Percentiles rank a stretch among this genome's conserved stretches.
These are phyloP conservation scores for Byasa hedistus DNA, from an alignment of 2,888 invertebrate species.

Conservation along the genomic window DNA sequence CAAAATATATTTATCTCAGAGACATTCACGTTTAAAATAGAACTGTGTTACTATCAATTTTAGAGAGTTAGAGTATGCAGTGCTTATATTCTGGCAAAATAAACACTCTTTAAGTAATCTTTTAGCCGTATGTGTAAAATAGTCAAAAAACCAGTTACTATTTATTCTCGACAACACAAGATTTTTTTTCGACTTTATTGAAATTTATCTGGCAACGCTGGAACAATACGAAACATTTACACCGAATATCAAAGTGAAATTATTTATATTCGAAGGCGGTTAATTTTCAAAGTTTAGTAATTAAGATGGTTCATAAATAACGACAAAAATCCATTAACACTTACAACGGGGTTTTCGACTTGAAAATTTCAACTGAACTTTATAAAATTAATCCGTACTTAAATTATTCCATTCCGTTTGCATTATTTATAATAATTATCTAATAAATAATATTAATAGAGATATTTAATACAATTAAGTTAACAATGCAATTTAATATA, in stretches of 20 bases:
- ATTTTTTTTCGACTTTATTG: too few species aligned
- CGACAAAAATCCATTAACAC: conserved; percentile 11
- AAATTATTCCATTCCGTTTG: neutral
- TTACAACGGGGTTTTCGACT: neutral
- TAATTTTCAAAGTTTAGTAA: conserved; percentile 2
- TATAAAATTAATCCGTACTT: neutral
- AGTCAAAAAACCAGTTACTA: too few species aligned
- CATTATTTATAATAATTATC: neutral
- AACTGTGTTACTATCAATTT: too few species aligned
- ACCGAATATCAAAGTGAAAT: neutral
- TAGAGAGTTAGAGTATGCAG: too few species aligned
- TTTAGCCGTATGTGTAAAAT: too few species aligned
- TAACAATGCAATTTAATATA: neutral
- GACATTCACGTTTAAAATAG: neutral
- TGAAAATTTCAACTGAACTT: neutral
- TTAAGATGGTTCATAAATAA: conserved; percentile 18
- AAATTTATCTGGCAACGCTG: neutral
- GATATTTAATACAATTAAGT: neutral
- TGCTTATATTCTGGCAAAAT: too few species aligned
- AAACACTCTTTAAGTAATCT: too few species aligned
- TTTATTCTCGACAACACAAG: too few species aligned
- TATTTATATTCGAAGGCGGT: neutral
- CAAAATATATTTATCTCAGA: neutral
- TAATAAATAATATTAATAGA: neutral
- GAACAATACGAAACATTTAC: neutral